Evolutionary conservation across 2,113 vertebrate genomes (phyloP).

Genomic region (Microcebus ravelobensis): DNA sequence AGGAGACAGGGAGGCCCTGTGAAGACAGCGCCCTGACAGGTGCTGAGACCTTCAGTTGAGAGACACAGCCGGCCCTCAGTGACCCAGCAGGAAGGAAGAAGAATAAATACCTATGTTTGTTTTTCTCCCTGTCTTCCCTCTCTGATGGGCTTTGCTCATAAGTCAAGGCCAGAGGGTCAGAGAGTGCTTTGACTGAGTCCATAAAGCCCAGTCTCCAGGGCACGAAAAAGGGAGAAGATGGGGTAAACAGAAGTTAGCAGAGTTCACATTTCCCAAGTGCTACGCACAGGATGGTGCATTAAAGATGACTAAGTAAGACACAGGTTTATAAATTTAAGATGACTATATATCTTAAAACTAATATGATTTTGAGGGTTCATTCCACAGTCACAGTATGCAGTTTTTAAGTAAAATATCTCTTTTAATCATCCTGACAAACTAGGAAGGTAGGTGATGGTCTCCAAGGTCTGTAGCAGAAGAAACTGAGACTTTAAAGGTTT

Average conservation of each 20-base stretch:
- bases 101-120: background rate
- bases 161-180: background rate
- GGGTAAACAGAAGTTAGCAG: background rate
- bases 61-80: background rate
- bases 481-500: background rate
- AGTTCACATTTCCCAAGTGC: background rate
- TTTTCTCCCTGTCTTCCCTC: background rate
- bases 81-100: background rate
- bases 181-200: background rate
- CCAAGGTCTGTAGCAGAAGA: background rate
- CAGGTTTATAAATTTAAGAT: background rate
- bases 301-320: background rate
- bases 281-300: rapidly evolving
- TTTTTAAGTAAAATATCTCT: background rate
- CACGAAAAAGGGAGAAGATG: too few relatives aligned
- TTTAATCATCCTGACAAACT: background rate
- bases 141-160: background rate
- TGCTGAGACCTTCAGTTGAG: background rate
- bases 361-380: background rate
- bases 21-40: background rate
- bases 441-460: background rate
- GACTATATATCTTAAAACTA: background rate
- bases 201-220: too few relatives aligned
- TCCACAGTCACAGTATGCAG: background rate
- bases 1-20: rapidly evolving